Evolutionary conservation across 2,113 vertebrate genomes (phyloP).

Genomic region (Felis chaus): DNA sequence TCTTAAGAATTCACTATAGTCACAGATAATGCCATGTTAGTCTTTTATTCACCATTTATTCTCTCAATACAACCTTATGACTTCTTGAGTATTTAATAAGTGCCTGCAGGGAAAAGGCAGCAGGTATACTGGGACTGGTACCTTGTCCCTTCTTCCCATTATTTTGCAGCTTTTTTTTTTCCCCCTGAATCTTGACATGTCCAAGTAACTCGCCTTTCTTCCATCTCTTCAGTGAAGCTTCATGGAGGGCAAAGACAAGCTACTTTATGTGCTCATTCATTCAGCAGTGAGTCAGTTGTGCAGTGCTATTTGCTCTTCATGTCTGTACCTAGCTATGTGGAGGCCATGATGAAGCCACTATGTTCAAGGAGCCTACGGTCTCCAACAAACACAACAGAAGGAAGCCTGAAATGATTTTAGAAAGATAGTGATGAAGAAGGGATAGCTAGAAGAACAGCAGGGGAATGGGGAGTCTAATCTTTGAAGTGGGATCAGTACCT

Average conservation of each 20-base stretch:
- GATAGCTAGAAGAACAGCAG: neutral
- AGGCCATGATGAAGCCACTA: neutral
- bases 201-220: neutral
- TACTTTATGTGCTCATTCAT: neutral
- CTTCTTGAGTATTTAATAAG: neutral
- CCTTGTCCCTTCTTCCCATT: neutral
- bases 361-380: neutral
- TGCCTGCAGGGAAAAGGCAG: neutral
- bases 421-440: neutral
- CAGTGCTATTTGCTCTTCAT: neutral
- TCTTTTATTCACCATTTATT: neutral
- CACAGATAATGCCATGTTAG: neutral
- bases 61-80: neutral
- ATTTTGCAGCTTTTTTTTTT: conserved; percentile 35
- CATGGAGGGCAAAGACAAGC: neutral
- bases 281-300: neutral
- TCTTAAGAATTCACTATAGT: neutral
- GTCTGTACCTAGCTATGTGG: neutral
- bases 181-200: neutral
- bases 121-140: neutral
- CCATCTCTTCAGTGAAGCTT: neutral
- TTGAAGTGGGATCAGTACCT: neutral
- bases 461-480: neutral
- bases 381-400: neutral
- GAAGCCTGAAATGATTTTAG: neutral